Conservation (phyloP, 2,113 vertebrate genomes). For the Pollimyrus isidori region DNA sequence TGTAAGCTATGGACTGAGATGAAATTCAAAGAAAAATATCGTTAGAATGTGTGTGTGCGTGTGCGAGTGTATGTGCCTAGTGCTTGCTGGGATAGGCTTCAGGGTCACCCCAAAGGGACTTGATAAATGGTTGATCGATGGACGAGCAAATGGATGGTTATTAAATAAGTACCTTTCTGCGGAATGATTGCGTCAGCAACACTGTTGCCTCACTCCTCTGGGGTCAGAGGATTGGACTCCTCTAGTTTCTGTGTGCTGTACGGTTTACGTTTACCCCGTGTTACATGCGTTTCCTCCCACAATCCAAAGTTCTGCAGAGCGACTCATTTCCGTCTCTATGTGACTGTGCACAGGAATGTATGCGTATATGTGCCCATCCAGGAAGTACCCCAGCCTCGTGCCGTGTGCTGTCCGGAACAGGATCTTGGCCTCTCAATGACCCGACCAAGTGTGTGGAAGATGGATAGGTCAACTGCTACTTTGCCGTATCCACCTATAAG, state of each 20-base stretch:
- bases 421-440: too few species aligned
- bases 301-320: background rate
- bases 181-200: background rate
- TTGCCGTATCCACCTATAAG: background rate
- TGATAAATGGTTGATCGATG: background rate
- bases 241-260: background rate
- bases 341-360: background rate
- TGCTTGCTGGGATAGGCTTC: background rate
- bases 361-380: background rate
- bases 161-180: background rate
- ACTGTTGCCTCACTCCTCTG: background rate
- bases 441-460: too few species aligned
- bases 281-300: background rate
- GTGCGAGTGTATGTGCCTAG: background rate
- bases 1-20: background rate
- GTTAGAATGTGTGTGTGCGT: too few species aligned
- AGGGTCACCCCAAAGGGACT: background rate
- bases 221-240: background rate
- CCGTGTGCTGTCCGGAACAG: background rate
- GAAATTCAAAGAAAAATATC: background rate
- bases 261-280: background rate
- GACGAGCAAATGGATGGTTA: background rate
- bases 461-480: background rate
- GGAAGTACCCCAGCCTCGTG: background rate
- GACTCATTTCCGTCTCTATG: background rate